Evolutionary conservation across 2,113 vertebrate genomes (phyloP).

Genomic region (Azemiops feae): DNA sequence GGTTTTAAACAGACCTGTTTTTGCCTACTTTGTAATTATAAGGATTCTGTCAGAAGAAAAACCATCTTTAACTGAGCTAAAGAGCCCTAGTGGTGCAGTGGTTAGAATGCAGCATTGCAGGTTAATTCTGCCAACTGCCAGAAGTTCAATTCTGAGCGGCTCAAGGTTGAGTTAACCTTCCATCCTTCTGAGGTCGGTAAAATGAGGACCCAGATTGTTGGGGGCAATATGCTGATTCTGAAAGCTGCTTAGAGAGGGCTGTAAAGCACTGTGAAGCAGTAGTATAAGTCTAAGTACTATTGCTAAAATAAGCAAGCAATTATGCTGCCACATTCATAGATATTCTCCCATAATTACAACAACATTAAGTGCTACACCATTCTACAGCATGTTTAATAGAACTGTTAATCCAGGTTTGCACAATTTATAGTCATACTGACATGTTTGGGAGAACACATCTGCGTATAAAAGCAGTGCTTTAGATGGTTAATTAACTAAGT

Average conservation of each 20-base stretch:
- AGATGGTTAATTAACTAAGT: slow-evolving; percentile 15
- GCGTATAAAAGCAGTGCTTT: background rate
- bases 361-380: background rate
- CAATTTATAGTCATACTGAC: background rate
- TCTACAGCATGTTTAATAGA: background rate
- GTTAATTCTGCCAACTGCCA: background rate
- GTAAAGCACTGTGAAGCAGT: background rate
- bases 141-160: background rate
- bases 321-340: background rate
- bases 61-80: background rate
- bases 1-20: background rate
- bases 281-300: background rate
- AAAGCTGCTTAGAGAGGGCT: background rate
- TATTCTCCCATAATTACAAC: background rate
- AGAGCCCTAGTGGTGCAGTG: background rate
- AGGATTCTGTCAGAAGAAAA: background rate
- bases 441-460: background rate
- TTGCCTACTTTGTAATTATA: background rate
- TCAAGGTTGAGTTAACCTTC: background rate
- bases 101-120: background rate
- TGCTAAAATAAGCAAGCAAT: background rate
- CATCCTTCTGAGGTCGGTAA: background rate
- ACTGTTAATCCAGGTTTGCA: background rate
- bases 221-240: background rate
- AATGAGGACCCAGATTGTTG: background rate